phyloP scores from a whole-genome alignment of 2,888 invertebrate species.

The Philereme vetulata region DNA sequence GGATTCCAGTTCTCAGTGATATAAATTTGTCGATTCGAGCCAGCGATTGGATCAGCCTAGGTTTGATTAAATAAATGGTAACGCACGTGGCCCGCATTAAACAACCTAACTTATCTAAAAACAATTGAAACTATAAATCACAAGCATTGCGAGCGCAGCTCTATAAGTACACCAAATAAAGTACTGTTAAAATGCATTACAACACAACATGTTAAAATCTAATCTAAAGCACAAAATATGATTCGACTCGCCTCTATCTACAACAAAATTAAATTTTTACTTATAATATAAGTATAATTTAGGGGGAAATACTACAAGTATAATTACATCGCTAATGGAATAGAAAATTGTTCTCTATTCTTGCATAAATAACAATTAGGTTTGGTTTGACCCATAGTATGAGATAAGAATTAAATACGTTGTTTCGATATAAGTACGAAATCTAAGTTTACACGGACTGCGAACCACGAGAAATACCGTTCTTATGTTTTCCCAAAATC shows the following conservation, averaged over 20 bases:
- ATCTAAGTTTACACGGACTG: constrained; percentile 8
- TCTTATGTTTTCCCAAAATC: constrained; percentile 5
- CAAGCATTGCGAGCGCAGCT: constrained; percentile 44
- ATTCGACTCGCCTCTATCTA: constrained; percentile 50
- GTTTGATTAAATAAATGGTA: too few relatives aligned
- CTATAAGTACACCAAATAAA: constrained; percentile 42
- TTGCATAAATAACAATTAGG: constrained; percentile 23
- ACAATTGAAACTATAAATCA: constrained; percentile 42
- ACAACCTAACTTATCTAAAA: constrained; percentile 13
- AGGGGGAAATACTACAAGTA: constrained; percentile 46
- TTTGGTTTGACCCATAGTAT: constrained; percentile 27
- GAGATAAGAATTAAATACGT: constrained; percentile 16
- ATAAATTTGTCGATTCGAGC: too few relatives aligned
- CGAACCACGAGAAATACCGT: constrained; percentile 4
- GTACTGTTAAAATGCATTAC: constrained; percentile 45
- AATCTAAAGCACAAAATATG: constrained; percentile 29
- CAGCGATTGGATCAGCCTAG: too few relatives aligned
- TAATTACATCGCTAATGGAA: constrained; percentile 38
- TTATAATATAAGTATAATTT: constrained; percentile 47
- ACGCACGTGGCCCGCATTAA: not conserved
- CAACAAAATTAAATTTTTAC: constrained; percentile 47
- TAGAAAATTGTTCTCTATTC: constrained; percentile 32
- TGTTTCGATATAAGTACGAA: constrained; percentile 23
- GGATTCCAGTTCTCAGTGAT: too few relatives aligned
- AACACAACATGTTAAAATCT: constrained; percentile 31